phyloP scores from a whole-genome alignment of 2,888 invertebrate species.

The Drepana falcataria region DNA sequence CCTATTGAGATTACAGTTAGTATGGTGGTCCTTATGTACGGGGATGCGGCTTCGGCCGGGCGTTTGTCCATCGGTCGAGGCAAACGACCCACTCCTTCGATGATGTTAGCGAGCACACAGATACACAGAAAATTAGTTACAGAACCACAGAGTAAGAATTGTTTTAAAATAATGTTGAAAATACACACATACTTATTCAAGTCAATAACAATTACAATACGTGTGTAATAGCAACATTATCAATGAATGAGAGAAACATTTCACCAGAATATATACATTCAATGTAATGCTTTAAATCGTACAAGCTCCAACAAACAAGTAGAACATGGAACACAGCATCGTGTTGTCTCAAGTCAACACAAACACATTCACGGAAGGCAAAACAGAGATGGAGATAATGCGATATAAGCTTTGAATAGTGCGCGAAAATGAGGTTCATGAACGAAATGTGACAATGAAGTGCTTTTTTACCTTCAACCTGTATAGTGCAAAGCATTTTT shows the following conservation, averaged over 20 bases:
- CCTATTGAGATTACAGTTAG: conserved; percentile 73
- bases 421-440: neutral
- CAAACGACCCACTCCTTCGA: conserved; percentile 74
- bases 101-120: conserved; percentile 68
- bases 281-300: too few relatives aligned
- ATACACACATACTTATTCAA: conserved; percentile 24
- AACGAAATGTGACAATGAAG: neutral
- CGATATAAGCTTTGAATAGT: neutral
- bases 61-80: conserved; percentile 71
- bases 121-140: conserved; percentile 63
- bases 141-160: conserved; percentile 43
- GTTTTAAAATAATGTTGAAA: conserved; percentile 27
- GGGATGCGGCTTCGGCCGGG: conserved; percentile 74
- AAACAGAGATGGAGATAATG: neutral
- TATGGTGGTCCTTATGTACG: conserved; percentile 71
- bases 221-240: neutral
- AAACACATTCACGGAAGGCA: neutral
- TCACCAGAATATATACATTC: neutral
- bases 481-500: conserved; percentile 1
- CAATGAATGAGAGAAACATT: neutral
- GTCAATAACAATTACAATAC: neutral
- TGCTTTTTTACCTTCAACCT: neutral
- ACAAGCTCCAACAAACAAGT: too few relatives aligned
- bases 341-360: neutral
- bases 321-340: too few relatives aligned